Evolutionary conservation across 2,888 invertebrate species (phyloP), one percentile per base, ranked within the genome.

Genomic region (Heliconius erato): DNA sequence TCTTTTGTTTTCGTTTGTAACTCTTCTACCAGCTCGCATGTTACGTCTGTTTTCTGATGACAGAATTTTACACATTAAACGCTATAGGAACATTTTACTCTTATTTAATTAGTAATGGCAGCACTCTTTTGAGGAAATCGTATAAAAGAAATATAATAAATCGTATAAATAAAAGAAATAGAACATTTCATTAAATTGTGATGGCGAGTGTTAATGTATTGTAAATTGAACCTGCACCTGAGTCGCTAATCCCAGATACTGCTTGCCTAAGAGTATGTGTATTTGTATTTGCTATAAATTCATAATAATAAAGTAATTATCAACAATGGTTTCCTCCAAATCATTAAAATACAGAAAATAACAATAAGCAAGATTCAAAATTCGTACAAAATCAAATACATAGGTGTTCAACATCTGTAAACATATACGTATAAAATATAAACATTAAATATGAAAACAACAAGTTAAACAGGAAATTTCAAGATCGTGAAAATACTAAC

Each of bases 1-100:
- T 99, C 99, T 96, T 99, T 99, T 82, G 99, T 99, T 96, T 99
- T 99, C 88, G 98, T 96, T 94, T 99, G 99, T 87, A 99, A 95
- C 90, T 99, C 99, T 92, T 99, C 99, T 65, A 99, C 99, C 90
- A 99, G 96, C 94, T 99, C 99, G 90, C 98, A 98, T 85, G 99
- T 99, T 82, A 99, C 98, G 95, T 99, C 99, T 88, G 99, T 99
- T 98, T 99, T 99, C 99, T 99, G 94, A 67, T 92, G 92, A 79
- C 59, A 79, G 82, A 79, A 79, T 79, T 26, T 26, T 14, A 44
- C 14, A n/a, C 2, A 71, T 44, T 28, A 72, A 28, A 16, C 19
- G 16, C 9, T 63, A n/a, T n/a, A 12, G 9, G 3, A 63, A 63
- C 12, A 63, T 12, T 63, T n/a, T 63, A 3, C 63, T n/a, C 1